A percentile compares a stretch with the other conserved stretches of the same genome.
These are phyloP conservation scores for Nyctereutes procyonoides DNA, from an alignment of 2,113 vertebrate species.

Conservation along the genomic window DNA sequence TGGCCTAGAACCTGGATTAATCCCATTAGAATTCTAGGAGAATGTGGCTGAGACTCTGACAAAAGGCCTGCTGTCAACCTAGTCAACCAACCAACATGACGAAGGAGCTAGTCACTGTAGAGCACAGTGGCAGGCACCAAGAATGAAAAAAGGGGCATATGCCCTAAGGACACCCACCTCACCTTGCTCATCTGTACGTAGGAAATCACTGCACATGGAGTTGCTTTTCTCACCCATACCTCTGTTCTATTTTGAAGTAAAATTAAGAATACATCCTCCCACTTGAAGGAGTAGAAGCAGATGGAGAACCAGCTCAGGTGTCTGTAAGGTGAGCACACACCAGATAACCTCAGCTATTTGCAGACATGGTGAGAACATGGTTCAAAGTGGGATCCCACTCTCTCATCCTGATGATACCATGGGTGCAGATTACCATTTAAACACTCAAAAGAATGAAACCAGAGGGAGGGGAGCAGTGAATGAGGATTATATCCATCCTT, in stretches of 20 bases:
- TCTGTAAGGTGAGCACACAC: slow-evolving; percentile 64
- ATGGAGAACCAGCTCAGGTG: slow-evolving; percentile 41
- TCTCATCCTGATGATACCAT: slow-evolving; percentile 28
- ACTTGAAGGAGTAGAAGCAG: slow-evolving; percentile 61
- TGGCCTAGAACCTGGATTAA: not conserved
- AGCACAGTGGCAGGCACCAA: not conserved
- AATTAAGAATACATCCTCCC: slow-evolving; percentile 60
- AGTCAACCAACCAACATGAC: not conserved
- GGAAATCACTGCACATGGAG: not conserved
- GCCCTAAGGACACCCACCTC: not conserved
- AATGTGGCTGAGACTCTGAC: not conserved
- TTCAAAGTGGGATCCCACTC: slow-evolving; percentile 34
- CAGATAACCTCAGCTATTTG: slow-evolving; percentile 63
- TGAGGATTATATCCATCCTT: not conserved
- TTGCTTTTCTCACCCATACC: not conserved
- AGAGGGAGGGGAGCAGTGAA: not conserved
- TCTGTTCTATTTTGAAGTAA: slow-evolving; percentile 62
- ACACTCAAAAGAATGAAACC: slow-evolving; percentile 9
- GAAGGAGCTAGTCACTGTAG: not conserved
- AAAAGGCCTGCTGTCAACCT: not conserved
- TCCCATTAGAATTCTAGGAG: not conserved
- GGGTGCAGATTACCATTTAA: not conserved
- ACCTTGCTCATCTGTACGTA: not conserved
- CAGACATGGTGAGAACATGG: slow-evolving; percentile 17
- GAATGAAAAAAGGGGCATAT: not conserved